Percentiles rank a stretch among this genome's conserved stretches.
Evolutionary conservation across 1,140 invertebrate species (phyloP).

Genomic region (Trissolcus basalis): DNA sequence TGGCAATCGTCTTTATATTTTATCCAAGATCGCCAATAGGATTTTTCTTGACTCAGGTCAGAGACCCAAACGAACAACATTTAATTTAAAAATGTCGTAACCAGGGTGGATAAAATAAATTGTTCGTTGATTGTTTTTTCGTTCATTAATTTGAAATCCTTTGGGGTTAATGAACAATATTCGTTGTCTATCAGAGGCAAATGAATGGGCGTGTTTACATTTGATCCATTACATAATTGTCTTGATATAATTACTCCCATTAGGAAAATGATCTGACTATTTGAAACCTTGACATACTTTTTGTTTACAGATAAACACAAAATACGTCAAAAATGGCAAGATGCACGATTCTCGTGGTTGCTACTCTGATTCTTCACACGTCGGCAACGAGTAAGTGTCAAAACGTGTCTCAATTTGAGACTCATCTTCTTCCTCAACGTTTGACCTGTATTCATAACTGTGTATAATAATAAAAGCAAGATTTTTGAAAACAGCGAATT

Average conservation of each 20-base stretch:
- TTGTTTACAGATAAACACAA: constrained; percentile 50
- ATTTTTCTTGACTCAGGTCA: background rate
- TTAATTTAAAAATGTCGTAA: background rate
- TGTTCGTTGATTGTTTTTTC: too few relatives aligned
- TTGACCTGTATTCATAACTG: too few relatives aligned
- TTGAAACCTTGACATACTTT: constrained; percentile 27
- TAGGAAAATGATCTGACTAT: constrained; percentile 8
- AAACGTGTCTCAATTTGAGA: background rate
- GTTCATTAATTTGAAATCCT: too few relatives aligned
- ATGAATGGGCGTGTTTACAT: constrained; percentile 20
- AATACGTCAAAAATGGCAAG: constrained; percentile 49
- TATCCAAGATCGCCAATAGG: background rate
- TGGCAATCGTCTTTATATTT: background rate
- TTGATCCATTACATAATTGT: constrained; percentile 15
- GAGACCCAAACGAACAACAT: background rate
- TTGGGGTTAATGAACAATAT: background rate
- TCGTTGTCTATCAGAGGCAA: background rate
- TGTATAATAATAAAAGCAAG: too few relatives aligned
- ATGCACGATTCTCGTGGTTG: constrained; percentile 57
- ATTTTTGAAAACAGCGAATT: too few relatives aligned
- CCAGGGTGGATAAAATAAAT: too few relatives aligned
- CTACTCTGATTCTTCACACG: constrained; percentile 61
- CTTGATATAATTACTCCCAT: constrained; percentile 24
- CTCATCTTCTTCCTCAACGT: too few relatives aligned
- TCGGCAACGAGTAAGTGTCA: constrained; percentile 69